Evolutionary conservation across 2,797 vertebrate species (phyloP), one percentile per base, ranked within the genome.

Genomic region (Anableps anableps): DNA sequence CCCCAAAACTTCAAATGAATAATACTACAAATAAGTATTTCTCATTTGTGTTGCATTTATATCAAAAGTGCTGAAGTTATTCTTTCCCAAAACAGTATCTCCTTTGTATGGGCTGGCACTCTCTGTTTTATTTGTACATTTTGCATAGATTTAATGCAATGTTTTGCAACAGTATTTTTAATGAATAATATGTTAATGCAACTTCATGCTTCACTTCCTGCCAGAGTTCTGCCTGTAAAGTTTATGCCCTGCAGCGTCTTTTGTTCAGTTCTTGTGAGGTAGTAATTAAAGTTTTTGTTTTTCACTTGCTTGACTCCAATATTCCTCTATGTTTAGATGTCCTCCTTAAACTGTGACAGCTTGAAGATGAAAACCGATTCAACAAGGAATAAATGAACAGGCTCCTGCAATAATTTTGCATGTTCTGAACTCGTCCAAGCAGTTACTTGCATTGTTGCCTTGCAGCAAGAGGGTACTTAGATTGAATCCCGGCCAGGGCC

Each of bases 351-450:
- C 16, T 17, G 8, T 43, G 23, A 17, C 26, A 43, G 21, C 23
- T 34, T 21, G 36, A 5, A 13, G 21, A n/a, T 55, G 23, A 38
- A 23, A 74, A 26, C 2, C 50, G 34, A 55, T 43, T 29, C 51
- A 16, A 38, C 10, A 3, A 21, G 31, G 19, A 38, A 43, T 75
- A n/a, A 60, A 62, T 45, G 17, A 74, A 51, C 48, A 5, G 11
- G 55, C 55, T 47, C 26, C 55, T 75, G 74, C 74, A 75, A 51
- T 43, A 23, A 26, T 26, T 55, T 19, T 60, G 53, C 74, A 29
- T 29, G 53, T 60, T 45, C 72, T 36, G 23, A 51, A 51, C 72
- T 74, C 34, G 41, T 51, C 72, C 31, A 26, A 38, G 34, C 23
- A 1, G 64, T 68, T 68, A 41, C 41, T 13, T 19, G 51, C 51